Evolutionary conservation across 2,113 vertebrate species (phyloP), one percentile per base, ranked within the genome.

Genomic region (Sinocyclocheilus grahami): DNA sequence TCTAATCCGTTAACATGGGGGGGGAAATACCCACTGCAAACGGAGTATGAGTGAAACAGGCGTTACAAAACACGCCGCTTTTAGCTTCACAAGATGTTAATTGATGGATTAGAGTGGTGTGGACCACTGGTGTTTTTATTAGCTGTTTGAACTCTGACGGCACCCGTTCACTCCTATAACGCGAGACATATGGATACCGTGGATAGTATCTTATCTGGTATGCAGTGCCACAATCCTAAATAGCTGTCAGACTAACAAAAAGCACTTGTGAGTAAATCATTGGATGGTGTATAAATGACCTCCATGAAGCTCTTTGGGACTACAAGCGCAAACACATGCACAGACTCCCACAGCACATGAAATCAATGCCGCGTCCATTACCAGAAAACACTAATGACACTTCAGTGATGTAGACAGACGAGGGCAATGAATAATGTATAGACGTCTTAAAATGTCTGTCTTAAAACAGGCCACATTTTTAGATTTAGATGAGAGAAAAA

Each of bases 321-420:
- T 77, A 65, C 58, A 88, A 85, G 42, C 69, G 58, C 48, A 77
- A 58, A 58, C 76, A 85, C 48, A 63, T 6, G 82, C 67, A 33
- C 30, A 3, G 30, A 33, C 30, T 80, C 48, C 46, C 37, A 60
- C 10, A 58, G 46, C 58, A 39, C 79, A 60, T 69, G 58, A 27
- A 76, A 88, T 88, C 87, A 89, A 74, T 80, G 72, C 37, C 58
- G 72, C 62, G 24, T 81, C 78, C 84, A 78, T 87, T 88, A 86
- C 30, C 24, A 27, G 48, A 90, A 85, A 46, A 85, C 72, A 6
- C 88, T 92, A 91, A 93, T 90, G 87, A 89, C 82, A 53, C 74
- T 89, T 71, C 83, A 77, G 89, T 89, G 33, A 74, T 83, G 85
- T 16, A 22, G 82, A 78, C 81, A 89, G 82, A 86, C 9, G 63